Conservation (phyloP, 2,113 vertebrate species). For the Ornithorhynchus anatinus region DNA sequence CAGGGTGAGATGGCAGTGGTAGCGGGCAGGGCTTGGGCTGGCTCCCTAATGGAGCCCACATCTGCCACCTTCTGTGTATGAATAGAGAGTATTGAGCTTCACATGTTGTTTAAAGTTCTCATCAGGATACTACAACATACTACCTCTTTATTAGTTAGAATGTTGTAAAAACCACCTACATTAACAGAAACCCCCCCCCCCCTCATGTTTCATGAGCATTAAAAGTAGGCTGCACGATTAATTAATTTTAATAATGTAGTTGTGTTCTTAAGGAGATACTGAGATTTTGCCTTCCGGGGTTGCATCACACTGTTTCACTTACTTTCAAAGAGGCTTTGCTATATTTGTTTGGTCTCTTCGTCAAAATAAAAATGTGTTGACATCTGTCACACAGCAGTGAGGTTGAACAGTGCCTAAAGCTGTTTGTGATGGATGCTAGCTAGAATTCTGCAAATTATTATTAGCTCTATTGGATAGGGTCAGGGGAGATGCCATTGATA, state of each 20-base stretch:
- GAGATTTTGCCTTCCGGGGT: not conserved
- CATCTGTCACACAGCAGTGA: slow-evolving; percentile 12
- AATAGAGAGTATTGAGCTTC: too few relatives aligned
- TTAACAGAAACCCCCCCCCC: not conserved
- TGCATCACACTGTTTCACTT: not conserved
- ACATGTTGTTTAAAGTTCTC: too few relatives aligned
- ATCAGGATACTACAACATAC: too few relatives aligned
- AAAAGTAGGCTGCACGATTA: not conserved
- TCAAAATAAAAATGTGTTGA: slow-evolving; percentile 1
- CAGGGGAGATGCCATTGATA: not conserved
- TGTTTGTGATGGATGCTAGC: not conserved
- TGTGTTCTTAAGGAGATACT: not conserved
- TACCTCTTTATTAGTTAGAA: not conserved
- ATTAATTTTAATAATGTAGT: not conserved
- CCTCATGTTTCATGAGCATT: not conserved
- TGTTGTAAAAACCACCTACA: not conserved
- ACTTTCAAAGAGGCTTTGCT: not conserved
- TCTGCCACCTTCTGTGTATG: too few relatives aligned
- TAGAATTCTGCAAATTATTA: not conserved
- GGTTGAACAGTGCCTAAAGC: slow-evolving; percentile 9
- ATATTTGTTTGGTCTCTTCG: slow-evolving; percentile 26
- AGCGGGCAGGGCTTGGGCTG: too few relatives aligned
- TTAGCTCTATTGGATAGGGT: slow-evolving; percentile 13
- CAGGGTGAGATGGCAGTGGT: too few relatives aligned
- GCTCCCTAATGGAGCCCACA: too few relatives aligned